A percentile compares a stretch with the other conserved stretches of the same genome.
phyloP scores from a whole-genome alignment of 2,797 vertebrate genomes.

The Anguilla anguilla region DNA sequence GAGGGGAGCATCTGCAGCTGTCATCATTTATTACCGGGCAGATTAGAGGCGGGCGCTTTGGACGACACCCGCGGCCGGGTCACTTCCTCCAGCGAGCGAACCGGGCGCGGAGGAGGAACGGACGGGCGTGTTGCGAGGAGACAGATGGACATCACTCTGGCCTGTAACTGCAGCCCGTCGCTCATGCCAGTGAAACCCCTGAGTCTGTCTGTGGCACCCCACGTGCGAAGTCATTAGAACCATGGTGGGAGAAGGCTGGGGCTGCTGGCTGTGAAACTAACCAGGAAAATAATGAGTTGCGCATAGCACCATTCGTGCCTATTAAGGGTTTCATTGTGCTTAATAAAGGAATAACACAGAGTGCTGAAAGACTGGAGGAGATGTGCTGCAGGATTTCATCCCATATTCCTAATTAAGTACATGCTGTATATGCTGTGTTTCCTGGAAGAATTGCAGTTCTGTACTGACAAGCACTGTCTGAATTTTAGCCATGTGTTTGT shows the following conservation, averaged over 20 bases:
- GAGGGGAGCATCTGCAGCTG: conserved; percentile 68
- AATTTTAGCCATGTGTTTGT: neutral
- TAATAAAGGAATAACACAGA: neutral
- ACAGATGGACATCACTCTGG: neutral
- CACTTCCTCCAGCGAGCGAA: neutral
- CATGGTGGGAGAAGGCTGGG: neutral
- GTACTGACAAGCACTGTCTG: neutral
- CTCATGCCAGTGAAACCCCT: neutral
- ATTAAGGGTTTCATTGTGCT: neutral
- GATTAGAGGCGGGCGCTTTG: conserved; percentile 35
- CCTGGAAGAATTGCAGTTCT: neutral
- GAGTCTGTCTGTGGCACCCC: neutral
- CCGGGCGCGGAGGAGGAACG: neutral
- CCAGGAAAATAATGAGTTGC: neutral
- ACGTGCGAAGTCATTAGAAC: neutral
- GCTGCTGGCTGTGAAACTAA: neutral
- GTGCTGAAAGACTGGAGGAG: neutral
- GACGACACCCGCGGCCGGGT: neutral
- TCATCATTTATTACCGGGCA: conserved; percentile 65
- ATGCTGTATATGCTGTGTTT: neutral
- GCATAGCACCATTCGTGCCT: neutral
- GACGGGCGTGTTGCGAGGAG: neutral
- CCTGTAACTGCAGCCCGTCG: neutral
- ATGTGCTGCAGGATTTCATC: neutral
- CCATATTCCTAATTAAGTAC: neutral